Evolutionary conservation across 2,888 invertebrate species (phyloP).

Genomic region (Cerceris ruficornis): DNA sequence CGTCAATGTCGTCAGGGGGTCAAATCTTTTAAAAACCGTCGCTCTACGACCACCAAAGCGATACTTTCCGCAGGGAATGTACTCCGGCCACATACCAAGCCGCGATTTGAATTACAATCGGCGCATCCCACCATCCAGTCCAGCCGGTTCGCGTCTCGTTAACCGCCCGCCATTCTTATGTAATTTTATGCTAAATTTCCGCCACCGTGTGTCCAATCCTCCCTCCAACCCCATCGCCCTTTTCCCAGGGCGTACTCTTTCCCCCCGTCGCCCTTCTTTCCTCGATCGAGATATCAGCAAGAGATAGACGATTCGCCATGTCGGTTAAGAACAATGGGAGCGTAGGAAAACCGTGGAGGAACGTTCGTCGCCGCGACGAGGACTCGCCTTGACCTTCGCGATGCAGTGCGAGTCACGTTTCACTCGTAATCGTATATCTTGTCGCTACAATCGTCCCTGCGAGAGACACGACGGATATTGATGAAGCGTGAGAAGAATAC

Average conservation of each 20-base stretch:
- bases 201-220: constrained; percentile 35
- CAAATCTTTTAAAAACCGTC: too few relatives aligned
- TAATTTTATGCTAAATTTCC: constrained; percentile 76
- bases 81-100: constrained; percentile 70
- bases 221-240: constrained; percentile 26
- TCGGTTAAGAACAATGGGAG: constrained; percentile 53
- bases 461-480: constrained; percentile 24
- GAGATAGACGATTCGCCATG: constrained; percentile 36
- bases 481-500: constrained; percentile 25
- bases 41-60: background rate
- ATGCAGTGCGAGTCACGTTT: constrained; percentile 30
- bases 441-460: constrained; percentile 2
- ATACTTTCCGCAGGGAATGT: constrained; percentile 66
- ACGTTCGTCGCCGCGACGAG: constrained; percentile 19
- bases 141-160: constrained; percentile 74
- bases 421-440: constrained; percentile 27
- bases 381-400: constrained; percentile 72
- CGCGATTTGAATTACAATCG: constrained; percentile 80
- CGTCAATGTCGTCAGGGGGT: too few relatives aligned
- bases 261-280: background rate
- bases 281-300: background rate
- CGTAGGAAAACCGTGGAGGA: constrained; percentile 22
- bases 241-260: constrained; percentile 10
- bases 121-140: constrained; percentile 72
- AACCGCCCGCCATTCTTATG: constrained; percentile 73